Conservation (phyloP, 2,888 invertebrate species). For the Antitype chi region DNA sequence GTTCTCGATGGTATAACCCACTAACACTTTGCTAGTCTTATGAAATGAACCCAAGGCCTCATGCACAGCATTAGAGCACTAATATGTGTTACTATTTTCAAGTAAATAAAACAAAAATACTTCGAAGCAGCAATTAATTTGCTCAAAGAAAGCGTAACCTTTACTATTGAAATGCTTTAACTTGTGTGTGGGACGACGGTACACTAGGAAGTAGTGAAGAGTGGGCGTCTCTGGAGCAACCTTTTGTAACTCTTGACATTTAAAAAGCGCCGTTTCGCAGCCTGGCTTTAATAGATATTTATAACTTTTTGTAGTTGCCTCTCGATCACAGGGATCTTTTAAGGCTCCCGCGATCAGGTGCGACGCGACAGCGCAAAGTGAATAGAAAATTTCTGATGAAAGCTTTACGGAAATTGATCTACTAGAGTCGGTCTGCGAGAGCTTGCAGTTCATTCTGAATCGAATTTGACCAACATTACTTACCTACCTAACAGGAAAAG, state of each 20-base stretch:
- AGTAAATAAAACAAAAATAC: slow-evolving; percentile 1
- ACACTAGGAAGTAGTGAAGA: too few relatives aligned
- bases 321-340: background rate
- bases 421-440: too few relatives aligned
- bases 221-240: background rate
- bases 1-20: background rate
- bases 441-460: too few relatives aligned
- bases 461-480: background rate
- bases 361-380: too few relatives aligned
- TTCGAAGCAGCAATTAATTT: background rate
- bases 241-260: slow-evolving; percentile 5
- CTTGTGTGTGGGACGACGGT: background rate
- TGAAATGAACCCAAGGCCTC: background rate
- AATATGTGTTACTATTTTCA: background rate
- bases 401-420: too few relatives aligned
- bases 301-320: background rate
- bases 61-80: background rate
- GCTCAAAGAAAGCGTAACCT: background rate
- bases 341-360: too few relatives aligned
- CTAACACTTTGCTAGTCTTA: background rate
- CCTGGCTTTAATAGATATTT: background rate
- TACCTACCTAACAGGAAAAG: slow-evolving; percentile 4
- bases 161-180: background rate
- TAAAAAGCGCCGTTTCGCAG: background rate
- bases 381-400: too few relatives aligned